Base-by-base conservation (phyloP, 2,888 invertebrate genomes). In the Lasiommata megera region DNA sequence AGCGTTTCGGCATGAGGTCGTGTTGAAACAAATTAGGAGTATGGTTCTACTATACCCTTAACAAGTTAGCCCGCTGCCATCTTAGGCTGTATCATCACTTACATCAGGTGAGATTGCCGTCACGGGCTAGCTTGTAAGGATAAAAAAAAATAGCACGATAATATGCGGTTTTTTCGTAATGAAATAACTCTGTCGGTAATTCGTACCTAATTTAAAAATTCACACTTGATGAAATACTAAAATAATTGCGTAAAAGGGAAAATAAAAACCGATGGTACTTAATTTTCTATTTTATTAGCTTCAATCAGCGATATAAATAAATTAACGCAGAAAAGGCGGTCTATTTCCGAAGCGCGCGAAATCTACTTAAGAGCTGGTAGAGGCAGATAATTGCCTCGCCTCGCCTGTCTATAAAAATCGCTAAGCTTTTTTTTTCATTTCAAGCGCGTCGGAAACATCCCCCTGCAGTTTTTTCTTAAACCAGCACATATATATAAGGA, bases 251-350 rank as follows among this genome's bases (percentile, higher is more conserved):
- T n/a, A 6, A n/a, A 18, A 58, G 18, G 37, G 28, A 46, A 14
- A 47, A 36, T 44, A 64, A 62, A 61, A 37, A 17, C 36, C 28
- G 6, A 54, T 40, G 44, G 43, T 47, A 44, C 38, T 46, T 58
- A 46, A 56, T 52, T 36, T 48, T 31, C 46, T 52, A 47, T 17
- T 65, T 61, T 60, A 63, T 58, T 62, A 62, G 47, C 54, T 60
- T 65, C 58, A 53, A 60, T 54, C 36, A 61, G 56, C 52, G 51
- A 40, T 59, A 64, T 63, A 64, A 63, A 64, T 65, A 61, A 65
- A 46, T 54, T 43, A 60, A 51, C 46, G 0, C 40, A 41, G 43
- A 47, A 54, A 43, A 34, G 34, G n/a, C 47, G 43, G 28, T 53
- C 38, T 60, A 60, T 60, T 55, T 52, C 43, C 54, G 40, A 48